These are phyloP conservation scores for Phalera bucephala DNA, from an alignment of 2,888 invertebrate genomes.

Conservation along the genomic window DNA sequence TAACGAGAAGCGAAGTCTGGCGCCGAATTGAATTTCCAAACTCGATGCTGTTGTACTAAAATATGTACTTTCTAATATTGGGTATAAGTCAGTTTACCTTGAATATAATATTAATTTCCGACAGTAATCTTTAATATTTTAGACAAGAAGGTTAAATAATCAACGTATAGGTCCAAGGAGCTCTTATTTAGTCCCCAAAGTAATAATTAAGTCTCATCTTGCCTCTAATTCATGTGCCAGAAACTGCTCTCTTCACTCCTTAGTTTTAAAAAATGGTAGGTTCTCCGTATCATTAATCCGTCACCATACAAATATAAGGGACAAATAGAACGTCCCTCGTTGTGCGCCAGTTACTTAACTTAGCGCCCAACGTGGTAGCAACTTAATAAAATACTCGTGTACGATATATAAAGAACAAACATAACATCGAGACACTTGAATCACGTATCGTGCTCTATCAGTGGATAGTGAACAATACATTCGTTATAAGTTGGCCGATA, in stretches of 20 bases:
- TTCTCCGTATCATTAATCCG: no score
- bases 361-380: conserved; percentile 2
- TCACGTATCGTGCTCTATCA: conserved; percentile 38
- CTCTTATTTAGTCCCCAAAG: no score
- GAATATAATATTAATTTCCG: no score
- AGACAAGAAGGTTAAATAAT: no score
- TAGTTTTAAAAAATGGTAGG: no score
- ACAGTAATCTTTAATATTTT: no score
- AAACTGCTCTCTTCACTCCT: no score
- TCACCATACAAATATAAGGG: no score
- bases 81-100: conserved; percentile 22
- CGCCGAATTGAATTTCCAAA: conserved; percentile 72
- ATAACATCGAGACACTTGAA: conserved; percentile 10
- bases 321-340: conserved; percentile 22
- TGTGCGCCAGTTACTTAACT: conserved; percentile 18
- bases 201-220: no score
- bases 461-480: conserved; percentile 39
- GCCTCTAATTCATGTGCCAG: no score
- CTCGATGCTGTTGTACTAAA: conserved; percentile 48
- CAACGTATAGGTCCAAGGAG: no score
- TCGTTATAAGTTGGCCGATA: conserved; percentile 37
- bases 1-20: conserved; percentile 76
- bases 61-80: conserved; percentile 40
- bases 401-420: conserved; percentile 1
- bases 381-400: background rate